Percentiles rank a stretch among this genome's conserved stretches.
Evolutionary conservation across 2,113 vertebrate genomes (phyloP).

Genomic region (Rhodinocichla rosea): DNA sequence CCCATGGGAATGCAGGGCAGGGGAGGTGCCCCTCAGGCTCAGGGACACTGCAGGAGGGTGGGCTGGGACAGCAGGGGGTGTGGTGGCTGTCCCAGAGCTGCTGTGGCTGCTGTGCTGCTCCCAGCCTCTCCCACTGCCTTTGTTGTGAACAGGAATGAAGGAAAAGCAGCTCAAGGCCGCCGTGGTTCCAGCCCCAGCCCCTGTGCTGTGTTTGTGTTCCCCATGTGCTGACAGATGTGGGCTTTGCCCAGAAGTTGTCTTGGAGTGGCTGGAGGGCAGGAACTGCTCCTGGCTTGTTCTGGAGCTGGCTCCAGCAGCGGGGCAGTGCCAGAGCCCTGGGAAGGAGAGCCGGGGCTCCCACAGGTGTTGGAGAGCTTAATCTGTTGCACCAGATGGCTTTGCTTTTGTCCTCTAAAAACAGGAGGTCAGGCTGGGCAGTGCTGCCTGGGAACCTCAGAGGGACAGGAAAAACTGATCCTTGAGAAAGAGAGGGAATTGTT

Average conservation of each 20-base stretch:
- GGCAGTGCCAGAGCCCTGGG: not conserved
- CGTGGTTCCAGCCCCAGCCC: not conserved
- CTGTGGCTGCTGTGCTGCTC: not conserved
- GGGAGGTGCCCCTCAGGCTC: not conserved
- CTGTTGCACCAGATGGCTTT: not conserved
- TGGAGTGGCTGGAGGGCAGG: not conserved
- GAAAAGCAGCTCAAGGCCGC: not conserved
- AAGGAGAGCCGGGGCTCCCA: not conserved
- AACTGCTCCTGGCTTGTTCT: not conserved
- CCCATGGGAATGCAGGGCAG: not conserved
- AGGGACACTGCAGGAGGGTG: not conserved
- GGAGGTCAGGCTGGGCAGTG: not conserved
- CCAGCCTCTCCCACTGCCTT: not conserved
- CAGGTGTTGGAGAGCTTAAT: not conserved
- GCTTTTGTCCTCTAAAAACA: not conserved
- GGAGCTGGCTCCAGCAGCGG: not conserved
- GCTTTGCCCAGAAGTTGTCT: not conserved
- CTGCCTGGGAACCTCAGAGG: not conserved
- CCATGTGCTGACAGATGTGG: fast-evolving
- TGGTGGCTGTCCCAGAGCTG: not conserved
- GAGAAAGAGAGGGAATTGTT: not conserved
- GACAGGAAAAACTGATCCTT: not conserved
- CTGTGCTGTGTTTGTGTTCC: not conserved
- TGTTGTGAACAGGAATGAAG: not conserved
- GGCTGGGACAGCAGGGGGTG: not conserved